Percentiles rank a stretch among this genome's conserved stretches.
phyloP scores from a whole-genome alignment of 2,888 invertebrate genomes.

The Ornithoptera priamus region DNA sequence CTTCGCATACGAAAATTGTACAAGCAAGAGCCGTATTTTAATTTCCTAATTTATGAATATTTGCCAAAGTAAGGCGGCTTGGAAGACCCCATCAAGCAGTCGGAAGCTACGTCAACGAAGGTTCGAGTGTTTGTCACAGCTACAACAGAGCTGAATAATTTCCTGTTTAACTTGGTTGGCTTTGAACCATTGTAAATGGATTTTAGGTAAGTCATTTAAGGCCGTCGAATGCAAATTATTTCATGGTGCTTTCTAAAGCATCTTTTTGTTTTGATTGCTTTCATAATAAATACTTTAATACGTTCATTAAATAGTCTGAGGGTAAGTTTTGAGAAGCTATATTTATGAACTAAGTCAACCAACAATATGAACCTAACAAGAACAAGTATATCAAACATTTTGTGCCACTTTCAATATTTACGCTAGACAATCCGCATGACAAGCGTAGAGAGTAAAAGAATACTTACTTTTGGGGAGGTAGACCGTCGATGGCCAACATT shows the following conservation, averaged over 20 bases:
- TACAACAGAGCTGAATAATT: slow-evolving; percentile 69
- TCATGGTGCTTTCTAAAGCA: neutral
- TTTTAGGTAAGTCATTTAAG: slow-evolving; percentile 41
- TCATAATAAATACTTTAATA: no score
- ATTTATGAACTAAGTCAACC: no score
- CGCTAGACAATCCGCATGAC: no score
- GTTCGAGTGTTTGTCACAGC: slow-evolving; percentile 55
- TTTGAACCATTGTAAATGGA: slow-evolving; percentile 65
- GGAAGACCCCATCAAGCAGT: slow-evolving; percentile 72
- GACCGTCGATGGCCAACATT: no score
- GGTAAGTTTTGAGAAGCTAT: no score
- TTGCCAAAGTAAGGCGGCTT: slow-evolving; percentile 62
- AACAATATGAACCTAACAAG: no score
- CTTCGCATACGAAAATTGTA: slow-evolving; percentile 66
- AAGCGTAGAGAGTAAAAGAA: no score
- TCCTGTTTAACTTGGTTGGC: slow-evolving; percentile 71
- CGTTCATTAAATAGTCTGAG: no score
- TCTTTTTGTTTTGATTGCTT: no score
- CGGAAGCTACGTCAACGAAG: slow-evolving; percentile 67
- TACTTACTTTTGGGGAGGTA: no score
- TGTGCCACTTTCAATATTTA: no score
- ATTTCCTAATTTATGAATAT: slow-evolving; percentile 76
- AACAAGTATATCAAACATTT: no score
- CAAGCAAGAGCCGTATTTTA: slow-evolving; percentile 59
- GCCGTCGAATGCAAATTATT: slow-evolving; percentile 16